Evolutionary conservation across 1,140 invertebrate genomes (phyloP).

Genomic region (Brachionus rubens): DNA sequence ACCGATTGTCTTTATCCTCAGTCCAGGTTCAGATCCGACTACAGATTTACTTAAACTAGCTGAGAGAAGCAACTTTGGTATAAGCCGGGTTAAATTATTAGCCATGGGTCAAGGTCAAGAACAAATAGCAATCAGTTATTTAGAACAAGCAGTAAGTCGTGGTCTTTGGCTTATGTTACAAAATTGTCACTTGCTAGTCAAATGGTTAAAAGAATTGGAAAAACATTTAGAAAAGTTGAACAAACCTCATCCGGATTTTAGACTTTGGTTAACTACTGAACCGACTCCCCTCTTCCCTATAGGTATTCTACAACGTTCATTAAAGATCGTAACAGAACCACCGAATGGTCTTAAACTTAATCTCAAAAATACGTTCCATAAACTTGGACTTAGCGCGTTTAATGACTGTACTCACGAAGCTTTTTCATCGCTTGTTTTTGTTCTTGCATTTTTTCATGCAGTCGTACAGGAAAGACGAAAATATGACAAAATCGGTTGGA

Average conservation of each 20-base stretch:
- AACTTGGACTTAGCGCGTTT: slow-evolving; percentile 70
- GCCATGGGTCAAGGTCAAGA: slow-evolving; percentile 86
- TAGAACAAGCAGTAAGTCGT: slow-evolving; percentile 70
- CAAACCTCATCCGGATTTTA: slow-evolving; percentile 79
- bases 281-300: slow-evolving; percentile 78
- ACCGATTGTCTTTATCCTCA: slow-evolving; percentile 80
- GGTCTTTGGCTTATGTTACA: slow-evolving; percentile 85
- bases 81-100: slow-evolving; percentile 73
- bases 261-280: slow-evolving; percentile 87
- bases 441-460: slow-evolving; percentile 82
- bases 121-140: slow-evolving; percentile 69
- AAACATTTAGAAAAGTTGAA: slow-evolving; percentile 74
- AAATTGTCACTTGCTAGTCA: slow-evolving; percentile 79
- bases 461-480: slow-evolving; percentile 81
- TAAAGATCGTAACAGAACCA: slow-evolving; percentile 83
- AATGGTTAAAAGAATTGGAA: slow-evolving; percentile 75
- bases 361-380: slow-evolving; percentile 80
- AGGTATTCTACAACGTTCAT: slow-evolving; percentile 76
- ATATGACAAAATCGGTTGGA: slow-evolving; percentile 89
- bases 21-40: slow-evolving; percentile 80
- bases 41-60: slow-evolving; percentile 81
- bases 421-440: slow-evolving; percentile 75
- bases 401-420: slow-evolving; percentile 70
- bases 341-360: slow-evolving; percentile 84
- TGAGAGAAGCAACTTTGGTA: slow-evolving; percentile 69